Evolutionary conservation across 2,113 vertebrate genomes (phyloP), one percentile per base, ranked within the genome.

Genomic region (Haliaeetus leucogaster): DNA sequence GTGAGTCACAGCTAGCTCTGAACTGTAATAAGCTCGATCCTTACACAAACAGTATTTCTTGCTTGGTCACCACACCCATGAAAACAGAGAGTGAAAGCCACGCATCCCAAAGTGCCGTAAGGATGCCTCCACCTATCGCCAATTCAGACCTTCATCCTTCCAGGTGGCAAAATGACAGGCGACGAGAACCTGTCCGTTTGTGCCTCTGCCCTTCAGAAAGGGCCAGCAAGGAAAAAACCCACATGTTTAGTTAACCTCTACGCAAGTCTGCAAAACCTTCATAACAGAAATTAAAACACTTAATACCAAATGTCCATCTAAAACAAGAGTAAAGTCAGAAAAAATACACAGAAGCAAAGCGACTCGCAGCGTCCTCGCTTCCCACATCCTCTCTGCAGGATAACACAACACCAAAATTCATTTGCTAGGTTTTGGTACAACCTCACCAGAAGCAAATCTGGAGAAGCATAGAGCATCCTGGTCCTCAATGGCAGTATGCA

Each of bases 401-500:
- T 23, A 11, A n/a, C 8, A 5, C 15, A 8, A 2, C 15, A 7
- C 10, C 26, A 3, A 10, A 32, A 38, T 25, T 7, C 13, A 58
- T 21, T 16, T 10, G 30, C 7, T 8, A 1, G 43, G n/a, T 29
- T 40, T 23, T 5, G 19, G 20, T 16, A 25, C 17, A 4, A 50
- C 16, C 14, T 23, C 59, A 9, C 9, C 43, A 13, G 43, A 7
- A 40, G 87, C 45, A 5, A 21, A 40, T 36, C 10, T 16, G 16
- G 53, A 18, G 47, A 42, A 19, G 47, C 7, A 6, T 4, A 13
- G 71, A 36, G 43, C 80, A 36, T 18, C 53, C 52, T 0, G 0
- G 30, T 19, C 50, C 38, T 15, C 55, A 1, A 0, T 1, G 36
- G 25, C 7, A 4, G 25, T 5, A 30, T 1, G 14, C 14, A 22